Evolutionary conservation across 1,140 invertebrate genomes (phyloP), one percentile per base, ranked within the genome.

Genomic region (Ephestia elutella): DNA sequence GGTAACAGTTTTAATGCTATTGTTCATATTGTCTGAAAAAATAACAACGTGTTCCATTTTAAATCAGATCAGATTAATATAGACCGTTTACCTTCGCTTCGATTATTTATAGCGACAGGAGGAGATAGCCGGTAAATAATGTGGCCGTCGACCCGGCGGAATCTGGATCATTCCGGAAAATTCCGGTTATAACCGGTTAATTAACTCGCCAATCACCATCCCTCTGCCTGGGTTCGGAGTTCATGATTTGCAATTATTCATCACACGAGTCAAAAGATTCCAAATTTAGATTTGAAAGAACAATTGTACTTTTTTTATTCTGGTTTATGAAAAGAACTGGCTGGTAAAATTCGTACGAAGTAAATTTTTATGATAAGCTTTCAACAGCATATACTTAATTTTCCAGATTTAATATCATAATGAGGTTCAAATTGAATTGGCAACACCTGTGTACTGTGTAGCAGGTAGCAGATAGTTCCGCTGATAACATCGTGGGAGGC

Each of bases 131-230:
- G 38, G 38, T 44, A 44, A 44, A 44, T 44, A 44, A 44, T 44
- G 38, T 44, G 38, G 38, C 38, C 38, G 38, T 44, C 38, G 38
- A 44, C 38, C 38, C 19, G 21, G 21, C 9, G 13, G 20, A 53
- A 53, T 53, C 50, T 25, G 50, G 50, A 21, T 25, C 19, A 25
- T 53, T n/a, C 20, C 13, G 50, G 20, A 25, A 25, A 25, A 53
- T 25, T n/a, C 50, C 19, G 17, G 50, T 53, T 53, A 53, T 25
- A 28, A 25, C 50, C 19, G 17, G 50, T 53, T 53, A 53, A 53
- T 53, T 53, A 53, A 53, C 19, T 53, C 50, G 21, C 50, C 21
- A 53, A 15, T 53, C 50, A 25, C 50, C 21, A 53, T 53, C 50
- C 50, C 50, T 53, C 20, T 20, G 9, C 11, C 20, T 5, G 5